A percentile compares a stretch with the other conserved stretches of the same genome.
Evolutionary conservation across 2,888 invertebrate species (phyloP).

Genomic region (Polietes domitor): DNA sequence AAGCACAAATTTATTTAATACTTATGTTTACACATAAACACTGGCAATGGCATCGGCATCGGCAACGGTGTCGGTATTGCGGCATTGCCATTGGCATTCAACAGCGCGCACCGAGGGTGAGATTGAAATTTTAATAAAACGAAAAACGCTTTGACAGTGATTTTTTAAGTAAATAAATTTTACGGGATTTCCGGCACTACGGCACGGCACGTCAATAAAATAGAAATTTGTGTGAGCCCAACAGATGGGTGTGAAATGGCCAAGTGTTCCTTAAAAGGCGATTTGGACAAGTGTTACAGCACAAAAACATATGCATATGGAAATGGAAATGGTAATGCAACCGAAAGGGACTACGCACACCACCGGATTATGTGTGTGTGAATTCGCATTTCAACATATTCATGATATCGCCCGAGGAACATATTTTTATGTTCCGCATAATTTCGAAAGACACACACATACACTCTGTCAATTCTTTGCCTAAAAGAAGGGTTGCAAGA

Average conservation of each 20-base stretch:
- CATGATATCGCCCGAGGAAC: background rate
- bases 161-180: conserved; percentile 47
- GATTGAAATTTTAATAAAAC: conserved; percentile 49
- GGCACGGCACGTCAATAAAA: conserved; percentile 46
- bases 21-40: conserved; percentile 48
- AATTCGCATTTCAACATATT: background rate
- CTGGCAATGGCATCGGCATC: no score
- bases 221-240: conserved; percentile 21
- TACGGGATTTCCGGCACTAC: conserved; percentile 20
- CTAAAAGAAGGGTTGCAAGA: background rate
- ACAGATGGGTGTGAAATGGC: conserved; percentile 2
- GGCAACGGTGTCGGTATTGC: no score
- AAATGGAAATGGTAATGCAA: no score
- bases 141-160: conserved; percentile 44
- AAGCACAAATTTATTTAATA: conserved; percentile 57
- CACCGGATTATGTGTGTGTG: background rate
- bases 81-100: background rate
- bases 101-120: conserved; percentile 5
- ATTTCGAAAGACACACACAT: background rate
- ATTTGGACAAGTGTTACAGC: background rate
- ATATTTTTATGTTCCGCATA: background rate
- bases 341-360: background rate
- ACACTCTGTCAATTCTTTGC: no score
- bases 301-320: conserved; percentile 21
- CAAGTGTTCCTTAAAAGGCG: conserved; percentile 2